Evolutionary conservation across 2,888 invertebrate genomes (phyloP), one percentile per base, ranked within the genome.

Genomic region (Tigriopus californicus): DNA sequence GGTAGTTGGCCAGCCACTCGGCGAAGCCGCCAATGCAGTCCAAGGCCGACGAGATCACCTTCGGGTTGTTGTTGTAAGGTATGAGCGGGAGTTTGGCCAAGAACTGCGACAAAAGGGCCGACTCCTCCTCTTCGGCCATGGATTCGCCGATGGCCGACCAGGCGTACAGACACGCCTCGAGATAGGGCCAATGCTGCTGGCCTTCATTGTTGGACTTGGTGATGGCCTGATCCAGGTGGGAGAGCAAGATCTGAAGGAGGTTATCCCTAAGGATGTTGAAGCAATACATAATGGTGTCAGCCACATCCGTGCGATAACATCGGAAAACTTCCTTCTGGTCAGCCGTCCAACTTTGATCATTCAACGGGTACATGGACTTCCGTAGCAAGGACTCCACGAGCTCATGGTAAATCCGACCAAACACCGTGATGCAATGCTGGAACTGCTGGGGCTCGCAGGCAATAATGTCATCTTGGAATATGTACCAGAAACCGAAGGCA

Each of bases 401-500:
- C 61, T 82, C 79, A 8, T 82, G 79, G 71, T 88, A 92, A 62
- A 89, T 77, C 0, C 85, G 85, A 64, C 80, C 80, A 67, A 90
- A 76, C 62, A 78, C 70, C 55, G 76, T 72, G 65, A 80, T 64
- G 69, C 76, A 64, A 66, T 73, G 67, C 66, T 75, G 67, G 70
- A 72, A 68, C 68, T 74, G 69, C 1, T 71, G 69, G 8, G 72
- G 67, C 18, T 73, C 73, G 49, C 76, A 67, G 57, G 75, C 73
- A 53, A 78, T 67, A 52, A 82, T 74, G 67, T 81, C 81, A 67
- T 83, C 82, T 79, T 82, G 68, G 13, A 65, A 65, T 60, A 84
- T 81, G 69, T 87, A 92, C 92, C 92, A 92, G 71, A 91, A 88
- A 2, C 85, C 84, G 72, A 91, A 83, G 0, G 88, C 80, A 63